Conservation (phyloP, 1,140 invertebrate species). For the Leptopilina clavipes region DNA sequence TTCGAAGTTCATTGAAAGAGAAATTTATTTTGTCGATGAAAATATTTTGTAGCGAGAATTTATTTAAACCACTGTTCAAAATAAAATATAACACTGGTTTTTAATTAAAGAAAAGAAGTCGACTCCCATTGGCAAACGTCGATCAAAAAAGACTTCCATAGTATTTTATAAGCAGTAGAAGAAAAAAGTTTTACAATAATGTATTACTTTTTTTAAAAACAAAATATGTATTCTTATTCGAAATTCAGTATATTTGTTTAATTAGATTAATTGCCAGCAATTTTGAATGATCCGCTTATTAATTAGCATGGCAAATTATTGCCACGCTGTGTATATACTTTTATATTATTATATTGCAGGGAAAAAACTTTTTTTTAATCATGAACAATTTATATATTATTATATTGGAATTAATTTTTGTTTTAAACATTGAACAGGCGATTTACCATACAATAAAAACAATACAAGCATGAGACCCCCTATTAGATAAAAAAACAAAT, state of each 20-base stretch:
- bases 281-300: background rate
- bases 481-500: background rate
- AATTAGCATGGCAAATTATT: background rate
- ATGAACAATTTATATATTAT: background rate
- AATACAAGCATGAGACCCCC: background rate
- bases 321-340: background rate
- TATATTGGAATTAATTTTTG: too few relatives aligned
- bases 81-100: background rate
- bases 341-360: background rate
- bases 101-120: background rate
- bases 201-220: background rate
- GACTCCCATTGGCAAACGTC: background rate
- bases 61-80: background rate
- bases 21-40: background rate
- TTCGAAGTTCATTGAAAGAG: background rate
- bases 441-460: background rate
- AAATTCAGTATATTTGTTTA: background rate
- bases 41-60: too few relatives aligned
- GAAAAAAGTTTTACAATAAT: background rate
- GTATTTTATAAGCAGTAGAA: conserved; percentile 1
- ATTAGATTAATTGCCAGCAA: background rate
- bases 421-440: too few relatives aligned
- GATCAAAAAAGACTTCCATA: conserved; percentile 11
- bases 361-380: conserved; percentile 1
- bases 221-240: background rate